Evolutionary conservation across 2,888 invertebrate species (phyloP), one percentile per base, ranked within the genome.

Genomic region (Pristionchus arcanus): DNA sequence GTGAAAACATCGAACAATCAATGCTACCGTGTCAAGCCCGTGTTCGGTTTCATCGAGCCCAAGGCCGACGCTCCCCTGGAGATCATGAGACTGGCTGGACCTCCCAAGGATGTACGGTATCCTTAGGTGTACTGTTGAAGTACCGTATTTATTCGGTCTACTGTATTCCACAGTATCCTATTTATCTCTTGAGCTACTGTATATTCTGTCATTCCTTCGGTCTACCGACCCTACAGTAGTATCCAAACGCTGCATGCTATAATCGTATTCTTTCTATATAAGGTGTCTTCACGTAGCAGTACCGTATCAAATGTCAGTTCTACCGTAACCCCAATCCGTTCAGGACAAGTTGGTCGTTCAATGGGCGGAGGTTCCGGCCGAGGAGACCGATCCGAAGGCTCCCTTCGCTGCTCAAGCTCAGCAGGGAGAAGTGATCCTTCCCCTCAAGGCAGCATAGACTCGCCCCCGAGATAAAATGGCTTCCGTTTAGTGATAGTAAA

Each of bases 351-450:
- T 84, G 34, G 87, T 68, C n/a, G 49, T 87, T 37, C 66, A 87
- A 37, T 87, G 87, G 66, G 84, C 84, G 0, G 84, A 90, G 89
- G 89, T 92, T 19, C 91, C 93, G n/a, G 90, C 90, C 63, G 93
- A 93, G 13, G 93, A 92, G 84, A 92, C 91, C 25, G 93, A 93
- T 71, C 87, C 92, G 25, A 90, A 91, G 91, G 93, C 92, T 37
- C 92, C 92, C 42, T 93, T 93, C 91, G 92, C 91, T 66, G 92
- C 92, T 19, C 91, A 90, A 16, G 92, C 92, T 55, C 92, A 92
- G 55, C 90, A 91, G n/a, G 93, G 93, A 71, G 93, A 92, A 89
- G 91, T 92, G 31, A 91, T 92, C 81, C 83, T 93, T 15, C 90
- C 90, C 9, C 21, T 92, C 85, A 90, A 91, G 86, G 91, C 92